A percentile compares a stretch with the other conserved stretches of the same genome.
Evolutionary conservation across 2,888 invertebrate genomes (phyloP).

Genomic region (Ochropleura leucogaster): DNA sequence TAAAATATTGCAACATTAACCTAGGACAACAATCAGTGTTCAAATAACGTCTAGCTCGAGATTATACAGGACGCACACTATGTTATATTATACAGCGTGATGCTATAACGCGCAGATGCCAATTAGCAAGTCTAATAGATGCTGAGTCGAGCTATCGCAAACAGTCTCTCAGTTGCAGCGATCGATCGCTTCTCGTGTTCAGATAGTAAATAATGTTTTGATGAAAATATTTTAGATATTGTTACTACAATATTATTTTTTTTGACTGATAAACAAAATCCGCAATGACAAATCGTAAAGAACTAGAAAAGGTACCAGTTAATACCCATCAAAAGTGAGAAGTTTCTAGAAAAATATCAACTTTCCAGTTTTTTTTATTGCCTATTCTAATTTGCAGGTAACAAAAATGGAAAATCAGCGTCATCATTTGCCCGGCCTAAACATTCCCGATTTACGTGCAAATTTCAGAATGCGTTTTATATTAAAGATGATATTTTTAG

Average conservation of each 20-base stretch:
- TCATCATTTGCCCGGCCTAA: neutral
- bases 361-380: neutral
- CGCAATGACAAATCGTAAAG: neutral
- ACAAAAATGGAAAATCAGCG: neutral
- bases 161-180: constrained; percentile 23
- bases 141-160: constrained; percentile 61
- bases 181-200: constrained; percentile 29
- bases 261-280: neutral
- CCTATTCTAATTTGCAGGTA: neutral
- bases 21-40: neutral
- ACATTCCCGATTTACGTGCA: too few relatives aligned
- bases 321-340: neutral
- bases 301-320: neutral
- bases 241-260: neutral
- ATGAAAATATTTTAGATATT: neutral
- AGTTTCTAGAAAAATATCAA: neutral
- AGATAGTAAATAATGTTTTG: constrained; percentile 7
- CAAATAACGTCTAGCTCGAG: constrained; percentile 10
- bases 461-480: too few relatives aligned
- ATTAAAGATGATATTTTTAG: too few relatives aligned
- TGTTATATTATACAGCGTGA: constrained; percentile 18
- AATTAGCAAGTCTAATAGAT: constrained; percentile 72
- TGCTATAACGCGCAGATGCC: constrained; percentile 48
- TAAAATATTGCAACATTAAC: neutral
- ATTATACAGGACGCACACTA: constrained; percentile 1